These are phyloP conservation scores for Phylloscopus trochilus DNA, from an alignment of 2,113 vertebrate genomes.

Conservation along the genomic window DNA sequence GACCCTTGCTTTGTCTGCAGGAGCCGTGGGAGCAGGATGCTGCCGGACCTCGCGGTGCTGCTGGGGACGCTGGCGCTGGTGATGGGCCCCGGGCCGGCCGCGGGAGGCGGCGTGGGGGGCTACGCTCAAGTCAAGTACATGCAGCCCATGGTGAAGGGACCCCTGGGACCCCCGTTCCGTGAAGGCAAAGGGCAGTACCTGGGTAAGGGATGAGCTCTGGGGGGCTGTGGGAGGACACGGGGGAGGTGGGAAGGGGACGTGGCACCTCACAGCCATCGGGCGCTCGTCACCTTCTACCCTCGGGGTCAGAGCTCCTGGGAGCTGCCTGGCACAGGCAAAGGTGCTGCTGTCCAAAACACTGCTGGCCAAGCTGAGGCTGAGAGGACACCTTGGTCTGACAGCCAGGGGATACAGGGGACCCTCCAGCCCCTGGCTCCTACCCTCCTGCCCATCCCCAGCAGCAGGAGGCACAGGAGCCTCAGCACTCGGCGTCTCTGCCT, in stretches of 20 bases:
- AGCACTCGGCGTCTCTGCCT: fast-evolving
- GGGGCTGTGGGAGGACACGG: fast-evolving
- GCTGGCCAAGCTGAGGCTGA: not conserved
- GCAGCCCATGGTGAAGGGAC: constrained; percentile 98
- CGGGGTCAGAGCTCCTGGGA: not conserved
- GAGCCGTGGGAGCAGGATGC: constrained; percentile 49
- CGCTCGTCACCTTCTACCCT: not conserved
- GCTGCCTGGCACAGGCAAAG: fast-evolving
- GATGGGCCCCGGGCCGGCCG: constrained; percentile 25
- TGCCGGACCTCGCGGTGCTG: constrained; percentile 39
- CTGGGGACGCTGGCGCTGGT: not conserved
- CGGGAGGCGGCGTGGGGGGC: constrained; percentile 78
- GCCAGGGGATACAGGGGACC: not conserved
- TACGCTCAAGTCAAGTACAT: constrained; percentile 94
- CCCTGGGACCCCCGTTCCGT: constrained; percentile 93
- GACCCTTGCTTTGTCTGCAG: not conserved
- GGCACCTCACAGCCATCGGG: not conserved
- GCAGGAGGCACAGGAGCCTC: not conserved
- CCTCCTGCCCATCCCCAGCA: not conserved
- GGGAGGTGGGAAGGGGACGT: fast-evolving
- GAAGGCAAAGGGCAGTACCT: constrained; percentile 98
- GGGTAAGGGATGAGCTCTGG: constrained; percentile 75
- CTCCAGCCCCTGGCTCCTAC: not conserved
- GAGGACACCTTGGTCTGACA: not conserved
- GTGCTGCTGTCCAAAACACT: not conserved